These are phyloP conservation scores for Apus apus DNA, from an alignment of 2,113 vertebrate genomes.

Conservation along the genomic window DNA sequence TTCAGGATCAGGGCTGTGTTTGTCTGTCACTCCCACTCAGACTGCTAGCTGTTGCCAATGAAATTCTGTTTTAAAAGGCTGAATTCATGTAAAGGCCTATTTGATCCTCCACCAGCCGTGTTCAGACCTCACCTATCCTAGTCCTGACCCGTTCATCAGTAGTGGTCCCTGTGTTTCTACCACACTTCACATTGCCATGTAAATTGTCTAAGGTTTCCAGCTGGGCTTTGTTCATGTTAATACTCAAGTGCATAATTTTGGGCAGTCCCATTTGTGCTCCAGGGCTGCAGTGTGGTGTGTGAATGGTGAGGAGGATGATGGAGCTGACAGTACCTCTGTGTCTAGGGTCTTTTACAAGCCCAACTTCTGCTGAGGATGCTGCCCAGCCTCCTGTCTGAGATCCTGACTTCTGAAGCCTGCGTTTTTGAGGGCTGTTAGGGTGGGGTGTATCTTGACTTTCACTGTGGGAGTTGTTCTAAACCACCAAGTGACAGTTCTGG, in stretches of 20 bases:
- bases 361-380: background rate
- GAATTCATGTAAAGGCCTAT: background rate
- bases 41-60: fast-evolving
- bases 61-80: background rate
- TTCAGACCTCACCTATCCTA: background rate
- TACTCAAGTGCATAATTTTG: background rate
- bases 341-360: background rate
- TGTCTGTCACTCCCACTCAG: background rate
- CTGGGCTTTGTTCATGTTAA: background rate
- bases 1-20: background rate
- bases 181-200: background rate
- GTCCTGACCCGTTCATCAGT: background rate
- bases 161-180: background rate
- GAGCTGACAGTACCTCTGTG: fast-evolving
- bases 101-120: background rate
- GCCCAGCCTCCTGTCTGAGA: background rate
- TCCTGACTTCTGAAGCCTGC: background rate
- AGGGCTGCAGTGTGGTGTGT: background rate
- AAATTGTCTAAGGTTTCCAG: background rate
- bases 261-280: background rate
- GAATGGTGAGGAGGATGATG: background rate
- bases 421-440: too few species aligned
- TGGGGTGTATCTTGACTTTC: background rate
- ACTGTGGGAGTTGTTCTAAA: background rate
- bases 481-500: background rate